These are phyloP conservation scores for Margarornis squamiger DNA, from an alignment of 2,797 vertebrate species.

Conservation along the genomic window DNA sequence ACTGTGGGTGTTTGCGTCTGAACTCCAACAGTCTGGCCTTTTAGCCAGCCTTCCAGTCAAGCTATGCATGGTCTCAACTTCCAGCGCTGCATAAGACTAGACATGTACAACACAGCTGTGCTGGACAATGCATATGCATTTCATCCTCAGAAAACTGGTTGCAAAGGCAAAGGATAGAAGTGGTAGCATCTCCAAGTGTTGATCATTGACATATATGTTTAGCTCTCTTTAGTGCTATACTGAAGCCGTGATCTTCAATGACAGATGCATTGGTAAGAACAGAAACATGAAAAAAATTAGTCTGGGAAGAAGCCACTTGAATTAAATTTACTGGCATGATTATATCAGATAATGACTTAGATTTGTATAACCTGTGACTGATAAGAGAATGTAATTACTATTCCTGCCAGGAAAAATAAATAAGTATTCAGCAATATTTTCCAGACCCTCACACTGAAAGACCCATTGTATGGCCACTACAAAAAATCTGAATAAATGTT, in stretches of 20 bases:
- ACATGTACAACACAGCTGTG: not conserved
- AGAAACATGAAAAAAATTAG: not conserved
- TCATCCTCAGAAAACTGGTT: not conserved
- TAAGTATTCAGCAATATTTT: conserved; percentile 36
- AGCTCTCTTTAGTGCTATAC: not conserved
- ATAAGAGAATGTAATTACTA: conserved; percentile 26
- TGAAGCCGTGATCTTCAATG: not conserved
- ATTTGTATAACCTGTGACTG: conserved; percentile 11
- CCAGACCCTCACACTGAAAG: conserved; percentile 18
- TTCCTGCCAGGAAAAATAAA: conserved; percentile 27
- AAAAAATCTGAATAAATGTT: conserved; percentile 48
- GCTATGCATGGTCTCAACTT: not conserved
- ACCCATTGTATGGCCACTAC: conserved; percentile 6
- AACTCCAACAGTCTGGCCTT: not conserved
- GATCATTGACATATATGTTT: not conserved
- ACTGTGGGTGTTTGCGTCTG: not conserved
- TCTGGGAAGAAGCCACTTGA: not conserved
- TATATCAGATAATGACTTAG: not conserved
- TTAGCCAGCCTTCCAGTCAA: not conserved
- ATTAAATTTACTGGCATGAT: not conserved
- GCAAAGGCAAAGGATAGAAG: not conserved
- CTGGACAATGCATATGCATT: not conserved
- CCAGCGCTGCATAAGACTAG: not conserved
- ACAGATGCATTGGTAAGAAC: not conserved
- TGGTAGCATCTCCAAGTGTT: not conserved